phyloP scores from a whole-genome alignment of 1,140 invertebrate genomes.

The Zaprionus inermis region DNA sequence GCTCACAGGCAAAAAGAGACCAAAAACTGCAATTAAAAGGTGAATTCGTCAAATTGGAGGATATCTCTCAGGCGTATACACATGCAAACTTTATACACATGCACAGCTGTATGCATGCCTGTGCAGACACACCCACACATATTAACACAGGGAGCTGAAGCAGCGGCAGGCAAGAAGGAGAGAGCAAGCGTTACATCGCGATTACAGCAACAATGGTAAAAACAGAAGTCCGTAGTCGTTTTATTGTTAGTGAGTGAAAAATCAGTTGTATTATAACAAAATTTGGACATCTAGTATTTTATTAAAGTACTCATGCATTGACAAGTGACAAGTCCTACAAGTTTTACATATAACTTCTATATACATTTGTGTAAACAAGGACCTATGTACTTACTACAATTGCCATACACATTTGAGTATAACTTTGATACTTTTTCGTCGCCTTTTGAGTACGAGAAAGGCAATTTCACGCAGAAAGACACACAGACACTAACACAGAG shows the following conservation, averaged over 20 bases:
- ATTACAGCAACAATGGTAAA: background rate
- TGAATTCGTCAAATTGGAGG: slow-evolving; percentile 20
- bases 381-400: slow-evolving; percentile 70
- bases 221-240: background rate
- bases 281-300: too few relatives aligned
- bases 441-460: slow-evolving; percentile 63
- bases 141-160: background rate
- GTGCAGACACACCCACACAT: slow-evolving; percentile 6
- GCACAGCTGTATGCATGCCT: background rate
- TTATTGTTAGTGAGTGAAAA: too few relatives aligned
- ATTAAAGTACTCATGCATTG: too few relatives aligned
- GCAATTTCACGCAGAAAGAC: slow-evolving; percentile 58
- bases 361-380: background rate
- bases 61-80: slow-evolving; percentile 3
- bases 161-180: background rate
- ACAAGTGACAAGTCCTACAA: too few relatives aligned
- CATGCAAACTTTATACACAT: background rate
- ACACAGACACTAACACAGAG: slow-evolving; percentile 33
- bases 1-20: slow-evolving; percentile 3
- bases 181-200: background rate
- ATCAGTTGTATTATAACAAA: too few relatives aligned
- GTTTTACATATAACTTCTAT: background rate
- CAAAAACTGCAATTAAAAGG: slow-evolving; percentile 27
- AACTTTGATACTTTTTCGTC: slow-evolving; percentile 74
- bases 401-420: slow-evolving; percentile 82